A percentile compares a stretch with the other conserved stretches of the same genome.
phyloP scores from a whole-genome alignment of 2,888 invertebrate species.

The Meliscaeva auricollis region DNA sequence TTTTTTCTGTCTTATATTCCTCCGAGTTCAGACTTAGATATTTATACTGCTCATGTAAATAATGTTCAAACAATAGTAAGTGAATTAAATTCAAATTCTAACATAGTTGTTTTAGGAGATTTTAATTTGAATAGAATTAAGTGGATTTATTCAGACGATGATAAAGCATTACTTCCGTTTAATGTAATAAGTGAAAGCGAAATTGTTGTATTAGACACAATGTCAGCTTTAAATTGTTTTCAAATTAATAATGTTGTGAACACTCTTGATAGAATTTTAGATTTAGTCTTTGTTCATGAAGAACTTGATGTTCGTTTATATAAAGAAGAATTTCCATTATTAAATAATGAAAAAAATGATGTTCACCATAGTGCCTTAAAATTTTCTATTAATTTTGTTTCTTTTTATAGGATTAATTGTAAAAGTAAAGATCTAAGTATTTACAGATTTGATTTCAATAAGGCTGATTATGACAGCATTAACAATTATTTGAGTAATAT shows the following conservation, averaged over 20 bases:
- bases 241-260: slow-evolving; percentile 6
- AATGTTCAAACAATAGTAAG: background rate
- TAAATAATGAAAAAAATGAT: slow-evolving; percentile 9
- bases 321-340: slow-evolving; percentile 5
- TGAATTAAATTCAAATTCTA: slow-evolving; percentile 14
- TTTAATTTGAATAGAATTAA: slow-evolving; percentile 7
- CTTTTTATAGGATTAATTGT: background rate
- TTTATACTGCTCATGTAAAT: slow-evolving; percentile 23
- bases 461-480: too few relatives aligned
- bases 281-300: background rate
- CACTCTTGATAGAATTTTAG: background rate
- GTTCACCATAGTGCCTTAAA: slow-evolving; percentile 7
- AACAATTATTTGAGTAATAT: too few relatives aligned
- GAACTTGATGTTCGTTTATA: background rate
- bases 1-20: slow-evolving; percentile 15
- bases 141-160: slow-evolving; percentile 26
- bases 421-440: too few relatives aligned
- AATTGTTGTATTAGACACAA: slow-evolving; percentile 1
- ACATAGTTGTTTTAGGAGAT: slow-evolving; percentile 8
- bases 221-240: slow-evolving; percentile 21
- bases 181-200: background rate
- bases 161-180: slow-evolving; percentile 12
- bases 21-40: slow-evolving; percentile 2
- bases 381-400: slow-evolving; percentile 11
- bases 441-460: too few relatives aligned